Percentiles rank a stretch among this genome's conserved stretches.
These are phyloP conservation scores for Aethes cnicana DNA, from an alignment of 2,888 invertebrate genomes.

Conservation along the genomic window DNA sequence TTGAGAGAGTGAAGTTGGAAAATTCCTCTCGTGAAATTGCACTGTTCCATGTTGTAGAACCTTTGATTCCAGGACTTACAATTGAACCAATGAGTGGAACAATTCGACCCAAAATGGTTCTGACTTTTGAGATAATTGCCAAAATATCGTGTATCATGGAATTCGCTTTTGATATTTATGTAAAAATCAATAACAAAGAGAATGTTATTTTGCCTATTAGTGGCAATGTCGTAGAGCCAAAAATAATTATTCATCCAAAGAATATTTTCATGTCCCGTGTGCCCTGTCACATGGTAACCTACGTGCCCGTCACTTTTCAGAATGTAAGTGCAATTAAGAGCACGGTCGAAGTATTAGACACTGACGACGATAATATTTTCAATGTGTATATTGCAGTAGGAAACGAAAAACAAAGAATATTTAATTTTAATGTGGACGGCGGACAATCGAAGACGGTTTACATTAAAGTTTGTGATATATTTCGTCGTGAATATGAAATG, in stretches of 20 bases:
- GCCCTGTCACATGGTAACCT: slow-evolving; percentile 64
- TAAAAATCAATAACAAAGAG: slow-evolving; percentile 74
- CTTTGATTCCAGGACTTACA: slow-evolving; percentile 67
- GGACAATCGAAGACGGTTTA: slow-evolving; percentile 64
- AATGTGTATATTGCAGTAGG: slow-evolving; percentile 59
- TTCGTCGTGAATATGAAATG: slow-evolving; percentile 78
- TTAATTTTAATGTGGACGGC: slow-evolving; percentile 57
- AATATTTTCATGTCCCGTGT: slow-evolving; percentile 75
- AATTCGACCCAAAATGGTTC: slow-evolving; percentile 74
- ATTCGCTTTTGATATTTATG: slow-evolving; percentile 60
- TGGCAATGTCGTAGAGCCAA: slow-evolving; percentile 78
- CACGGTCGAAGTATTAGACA: slow-evolving; percentile 57
- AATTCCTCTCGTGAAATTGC: slow-evolving; percentile 80
- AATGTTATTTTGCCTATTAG: slow-evolving; percentile 63
- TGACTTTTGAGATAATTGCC: slow-evolving; percentile 68
- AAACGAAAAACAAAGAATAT: slow-evolving; percentile 61
- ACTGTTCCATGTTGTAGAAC: slow-evolving; percentile 74
- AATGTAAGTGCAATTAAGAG: slow-evolving; percentile 56
- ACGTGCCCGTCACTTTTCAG: slow-evolving; percentile 65
- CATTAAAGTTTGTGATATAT: slow-evolving; percentile 64
- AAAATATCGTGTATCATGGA: slow-evolving; percentile 70
- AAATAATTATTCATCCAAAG: slow-evolving; percentile 72
- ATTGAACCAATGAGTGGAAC: slow-evolving; percentile 78
- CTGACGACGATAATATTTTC: slow-evolving; percentile 65
- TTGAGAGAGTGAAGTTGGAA: slow-evolving; percentile 71